phyloP scores from a whole-genome alignment of 2,113 vertebrate species.

The Vimba vimba region DNA sequence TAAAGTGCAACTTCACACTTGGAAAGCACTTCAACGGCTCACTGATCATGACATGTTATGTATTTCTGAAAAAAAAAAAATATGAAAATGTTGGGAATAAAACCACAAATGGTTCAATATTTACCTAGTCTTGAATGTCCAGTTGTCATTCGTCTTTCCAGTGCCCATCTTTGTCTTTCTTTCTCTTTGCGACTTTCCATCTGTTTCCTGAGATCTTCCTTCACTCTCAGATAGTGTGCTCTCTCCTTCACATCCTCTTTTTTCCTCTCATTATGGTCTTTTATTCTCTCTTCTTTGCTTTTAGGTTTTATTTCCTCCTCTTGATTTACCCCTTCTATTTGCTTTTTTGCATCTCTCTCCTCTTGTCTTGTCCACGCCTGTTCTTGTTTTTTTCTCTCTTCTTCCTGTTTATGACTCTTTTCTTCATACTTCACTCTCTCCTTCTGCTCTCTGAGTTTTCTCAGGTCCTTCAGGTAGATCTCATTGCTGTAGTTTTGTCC shows the following conservation, averaged over 20 bases:
- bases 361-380: background rate
- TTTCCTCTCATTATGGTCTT: background rate
- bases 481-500: background rate
- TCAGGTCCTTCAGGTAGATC: no score
- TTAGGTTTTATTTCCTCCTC: background rate
- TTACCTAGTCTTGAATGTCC: background rate
- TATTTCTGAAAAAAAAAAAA: background rate
- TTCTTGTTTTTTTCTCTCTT: background rate
- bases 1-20: no score
- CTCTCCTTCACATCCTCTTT: background rate
- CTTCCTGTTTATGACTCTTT: background rate
- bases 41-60: background rate
- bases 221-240: background rate
- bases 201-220: background rate
- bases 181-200: background rate
- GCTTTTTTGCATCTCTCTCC: background rate
- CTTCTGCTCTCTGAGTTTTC: background rate
- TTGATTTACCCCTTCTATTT: background rate
- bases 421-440: conserved; percentile 39
- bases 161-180: background rate
- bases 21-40: no score
- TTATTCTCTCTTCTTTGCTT: background rate
- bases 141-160: background rate
- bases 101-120: background rate
- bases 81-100: background rate